Conservation (phyloP, 2,888 invertebrate species). For the Macrosiphum euphorbiae region DNA sequence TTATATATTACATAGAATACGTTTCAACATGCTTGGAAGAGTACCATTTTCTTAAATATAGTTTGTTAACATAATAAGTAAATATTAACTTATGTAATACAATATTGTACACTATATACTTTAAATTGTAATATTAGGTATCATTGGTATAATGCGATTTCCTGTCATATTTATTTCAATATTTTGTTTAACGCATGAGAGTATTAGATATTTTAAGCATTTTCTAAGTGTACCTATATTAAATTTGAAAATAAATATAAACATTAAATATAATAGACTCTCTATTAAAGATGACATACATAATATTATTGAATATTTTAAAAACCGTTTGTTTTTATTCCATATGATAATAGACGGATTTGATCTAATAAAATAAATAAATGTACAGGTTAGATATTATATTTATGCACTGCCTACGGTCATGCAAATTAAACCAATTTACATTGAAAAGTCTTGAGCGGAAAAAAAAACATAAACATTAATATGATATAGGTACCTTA, state of each 20-base stretch:
- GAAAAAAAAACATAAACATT: not conserved
- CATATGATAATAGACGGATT: not conserved
- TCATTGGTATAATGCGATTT: not conserved
- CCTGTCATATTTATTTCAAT: not conserved
- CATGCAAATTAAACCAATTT: constrained; percentile 6
- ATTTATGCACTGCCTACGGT: not conserved
- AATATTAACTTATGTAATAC: not conserved
- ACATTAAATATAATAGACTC: not conserved
- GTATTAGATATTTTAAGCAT: not conserved
- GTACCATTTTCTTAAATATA: not conserved
- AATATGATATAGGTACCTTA: not conserved
- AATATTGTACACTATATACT: not conserved
- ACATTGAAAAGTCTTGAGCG: not conserved
- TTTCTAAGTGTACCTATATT: not conserved
- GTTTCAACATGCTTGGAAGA: not conserved
- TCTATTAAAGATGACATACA: not conserved
- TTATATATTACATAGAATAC: not conserved
- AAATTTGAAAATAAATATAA: not conserved
- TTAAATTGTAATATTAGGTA: not conserved
- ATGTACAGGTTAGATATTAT: not conserved
- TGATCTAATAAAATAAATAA: not conserved
- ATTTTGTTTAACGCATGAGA: constrained; percentile 7
- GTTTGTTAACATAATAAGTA: not conserved
- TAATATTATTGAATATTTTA: not conserved
- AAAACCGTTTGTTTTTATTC: not conserved